Evolutionary conservation across 1,140 invertebrate genomes (phyloP).

Genomic region (Aphidius ervi): DNA sequence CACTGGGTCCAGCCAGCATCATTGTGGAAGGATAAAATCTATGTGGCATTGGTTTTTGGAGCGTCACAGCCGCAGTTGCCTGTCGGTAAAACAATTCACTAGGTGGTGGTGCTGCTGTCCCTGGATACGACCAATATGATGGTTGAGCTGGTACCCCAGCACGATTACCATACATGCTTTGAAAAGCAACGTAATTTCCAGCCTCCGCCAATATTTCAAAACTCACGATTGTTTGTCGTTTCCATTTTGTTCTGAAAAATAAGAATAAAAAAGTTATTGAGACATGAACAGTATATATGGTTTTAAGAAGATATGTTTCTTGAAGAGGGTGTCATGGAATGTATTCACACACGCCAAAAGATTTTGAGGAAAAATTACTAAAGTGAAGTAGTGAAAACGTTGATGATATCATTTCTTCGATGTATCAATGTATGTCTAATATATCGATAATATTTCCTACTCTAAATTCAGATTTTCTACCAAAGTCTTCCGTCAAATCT

Average conservation of each 20-base stretch:
- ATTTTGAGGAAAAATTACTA: too few relatives aligned
- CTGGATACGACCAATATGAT: conserved; percentile 57
- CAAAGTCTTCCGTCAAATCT: too few relatives aligned
- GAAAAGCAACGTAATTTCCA: conserved; percentile 94
- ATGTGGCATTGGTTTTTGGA: conserved; percentile 86
- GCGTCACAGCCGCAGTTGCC: conserved; percentile 66
- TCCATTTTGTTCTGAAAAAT: conserved; percentile 95
- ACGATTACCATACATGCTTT: conserved; percentile 76
- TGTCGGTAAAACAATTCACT: conserved; percentile 79
- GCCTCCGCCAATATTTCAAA: conserved; percentile 93
- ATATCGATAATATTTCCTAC: too few relatives aligned
- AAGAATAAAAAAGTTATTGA: not conserved
- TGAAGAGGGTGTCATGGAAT: too few relatives aligned
- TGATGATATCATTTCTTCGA: too few relatives aligned
- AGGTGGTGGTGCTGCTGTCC: conserved; percentile 60
- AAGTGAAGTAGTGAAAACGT: too few relatives aligned
- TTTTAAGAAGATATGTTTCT: too few relatives aligned
- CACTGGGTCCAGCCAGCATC: conserved; percentile 63
- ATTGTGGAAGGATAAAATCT: conserved; percentile 65
- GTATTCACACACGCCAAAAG: too few relatives aligned
- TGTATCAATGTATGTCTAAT: too few relatives aligned
- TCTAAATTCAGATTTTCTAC: too few relatives aligned
- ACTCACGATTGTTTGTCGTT: conserved; percentile 95
- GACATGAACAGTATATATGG: too few relatives aligned
- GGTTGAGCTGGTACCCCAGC: conserved; percentile 53